Evolutionary conservation across 1,140 invertebrate genomes (phyloP).

Genomic region (Stegodyphus dumicola): DNA sequence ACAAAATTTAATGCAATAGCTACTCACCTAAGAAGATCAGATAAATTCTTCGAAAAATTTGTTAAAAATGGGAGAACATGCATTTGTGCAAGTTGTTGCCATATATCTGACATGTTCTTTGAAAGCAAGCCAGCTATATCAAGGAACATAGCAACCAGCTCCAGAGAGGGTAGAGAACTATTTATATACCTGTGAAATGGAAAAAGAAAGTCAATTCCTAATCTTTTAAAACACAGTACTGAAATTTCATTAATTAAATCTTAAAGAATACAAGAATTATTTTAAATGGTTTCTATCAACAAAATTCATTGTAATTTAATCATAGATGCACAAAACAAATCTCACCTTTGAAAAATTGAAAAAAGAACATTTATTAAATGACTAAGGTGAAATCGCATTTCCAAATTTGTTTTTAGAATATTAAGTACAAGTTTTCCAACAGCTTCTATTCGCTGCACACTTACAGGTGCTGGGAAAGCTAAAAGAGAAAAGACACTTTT

Average conservation of each 20-base stretch:
- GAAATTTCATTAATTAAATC: neutral
- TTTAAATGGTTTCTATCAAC: neutral
- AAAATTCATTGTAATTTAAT: neutral
- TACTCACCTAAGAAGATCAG: conserved; percentile 32
- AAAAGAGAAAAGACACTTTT: neutral
- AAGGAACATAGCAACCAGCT: conserved; percentile 21
- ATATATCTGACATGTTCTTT: conserved; percentile 39
- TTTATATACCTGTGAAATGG: conserved; percentile 15
- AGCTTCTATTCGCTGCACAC: conserved; percentile 22
- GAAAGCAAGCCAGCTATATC: conserved; percentile 35
- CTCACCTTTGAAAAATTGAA: conserved; percentile 49
- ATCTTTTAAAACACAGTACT: neutral
- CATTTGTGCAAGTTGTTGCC: conserved; percentile 34
- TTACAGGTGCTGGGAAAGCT: conserved; percentile 17
- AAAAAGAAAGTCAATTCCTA: neutral
- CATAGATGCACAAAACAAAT: neutral
- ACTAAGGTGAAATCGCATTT: conserved; percentile 21
- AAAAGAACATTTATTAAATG: conserved; percentile 46
- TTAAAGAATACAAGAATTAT: neutral
- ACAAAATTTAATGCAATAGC: too few species aligned
- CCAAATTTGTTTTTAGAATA: conserved; percentile 34
- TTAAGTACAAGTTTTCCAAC: conserved; percentile 29
- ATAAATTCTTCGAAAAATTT: conserved; percentile 18
- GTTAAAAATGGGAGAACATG: conserved; percentile 38
- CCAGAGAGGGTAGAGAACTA: conserved; percentile 26